These are phyloP conservation scores for Papilio protenor DNA, from an alignment of 2,888 invertebrate genomes.

Conservation along the genomic window DNA sequence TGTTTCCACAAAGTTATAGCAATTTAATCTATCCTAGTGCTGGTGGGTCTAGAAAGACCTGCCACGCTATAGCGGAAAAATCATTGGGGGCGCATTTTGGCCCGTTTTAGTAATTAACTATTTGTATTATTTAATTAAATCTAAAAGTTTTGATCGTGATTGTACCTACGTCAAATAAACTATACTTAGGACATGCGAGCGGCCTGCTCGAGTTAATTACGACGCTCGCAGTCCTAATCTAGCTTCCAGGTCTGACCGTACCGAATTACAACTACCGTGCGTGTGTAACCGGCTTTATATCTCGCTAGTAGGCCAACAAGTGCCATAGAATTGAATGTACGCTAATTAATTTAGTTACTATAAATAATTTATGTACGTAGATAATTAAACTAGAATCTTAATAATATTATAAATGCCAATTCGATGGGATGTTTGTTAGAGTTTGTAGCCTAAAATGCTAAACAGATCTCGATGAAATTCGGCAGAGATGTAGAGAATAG, in stretches of 20 bases:
- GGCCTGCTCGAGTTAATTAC: constrained; percentile 54
- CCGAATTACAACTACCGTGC: constrained; percentile 54
- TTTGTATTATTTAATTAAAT: not conserved
- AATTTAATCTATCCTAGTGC: too few species aligned
- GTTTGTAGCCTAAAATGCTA: too few species aligned
- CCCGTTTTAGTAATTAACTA: too few species aligned
- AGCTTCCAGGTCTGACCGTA: constrained; percentile 53
- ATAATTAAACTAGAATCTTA: not conserved
- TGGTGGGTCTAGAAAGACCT: too few species aligned
- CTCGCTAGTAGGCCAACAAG: constrained; percentile 19
- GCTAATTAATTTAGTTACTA: not conserved
- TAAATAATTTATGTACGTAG: not conserved
- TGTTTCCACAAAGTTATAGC: too few species aligned
- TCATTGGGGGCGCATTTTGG: too few species aligned
- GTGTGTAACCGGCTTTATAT: constrained; percentile 50
- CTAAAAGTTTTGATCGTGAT: constrained; percentile 38
- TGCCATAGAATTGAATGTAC: not conserved
- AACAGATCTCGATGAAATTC: too few species aligned
- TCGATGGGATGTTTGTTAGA: too few species aligned
- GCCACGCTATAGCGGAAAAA: too few species aligned
- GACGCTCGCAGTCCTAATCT: constrained; percentile 51
- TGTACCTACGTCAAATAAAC: constrained; percentile 53
- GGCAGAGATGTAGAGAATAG: too few species aligned
- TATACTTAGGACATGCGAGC: constrained; percentile 51
- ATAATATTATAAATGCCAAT: too few species aligned